Conservation (phyloP, 2,888 invertebrate genomes). For the Eucera pruinosa region DNA sequence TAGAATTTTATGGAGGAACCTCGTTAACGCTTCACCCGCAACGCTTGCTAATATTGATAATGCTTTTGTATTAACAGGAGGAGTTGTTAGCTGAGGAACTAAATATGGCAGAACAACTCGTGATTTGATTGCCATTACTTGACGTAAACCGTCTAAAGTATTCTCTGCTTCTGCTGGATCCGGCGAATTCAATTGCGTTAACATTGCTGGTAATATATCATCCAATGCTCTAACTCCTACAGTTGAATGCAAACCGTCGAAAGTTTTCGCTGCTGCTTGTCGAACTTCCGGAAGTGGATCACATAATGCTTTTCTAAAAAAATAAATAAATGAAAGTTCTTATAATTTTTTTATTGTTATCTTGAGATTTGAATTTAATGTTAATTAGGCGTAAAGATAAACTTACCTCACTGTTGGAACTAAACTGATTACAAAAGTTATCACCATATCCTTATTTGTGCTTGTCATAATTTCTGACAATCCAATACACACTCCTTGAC, state of each 20-base stretch:
- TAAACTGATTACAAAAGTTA: conserved; percentile 94
- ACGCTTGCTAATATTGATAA: conserved; percentile 97
- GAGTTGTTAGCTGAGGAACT: conserved; percentile 95
- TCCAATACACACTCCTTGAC: conserved; percentile 99
- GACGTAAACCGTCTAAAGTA: conserved; percentile 97
- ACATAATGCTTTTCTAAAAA: conserved; percentile 91
- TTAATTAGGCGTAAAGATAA: neutral
- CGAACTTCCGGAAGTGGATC: conserved; percentile 97
- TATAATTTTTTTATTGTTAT: neutral
- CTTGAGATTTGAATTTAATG: neutral
- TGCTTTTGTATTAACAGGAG: conserved; percentile 96
- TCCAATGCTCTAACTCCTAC: conserved; percentile 97
- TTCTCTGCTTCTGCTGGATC: conserved; percentile 93
- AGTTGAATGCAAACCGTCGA: conserved; percentile 97
- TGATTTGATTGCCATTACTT: conserved; percentile 98
- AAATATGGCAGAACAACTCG: conserved; percentile 97
- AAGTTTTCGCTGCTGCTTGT: conserved; percentile 97
- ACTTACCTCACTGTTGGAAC: conserved; percentile 94
- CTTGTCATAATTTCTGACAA: conserved; percentile 99
- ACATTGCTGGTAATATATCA: conserved; percentile 97
- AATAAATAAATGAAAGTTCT: neutral
- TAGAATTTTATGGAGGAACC: conserved; percentile 95
- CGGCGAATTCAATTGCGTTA: conserved; percentile 91
- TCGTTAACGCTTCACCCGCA: conserved; percentile 96
- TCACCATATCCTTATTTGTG: conserved; percentile 96